A percentile compares a stretch with the other conserved stretches of the same genome.
phyloP scores from a whole-genome alignment of 2,888 invertebrate genomes.

The Caenorhabditis panamensis region DNA sequence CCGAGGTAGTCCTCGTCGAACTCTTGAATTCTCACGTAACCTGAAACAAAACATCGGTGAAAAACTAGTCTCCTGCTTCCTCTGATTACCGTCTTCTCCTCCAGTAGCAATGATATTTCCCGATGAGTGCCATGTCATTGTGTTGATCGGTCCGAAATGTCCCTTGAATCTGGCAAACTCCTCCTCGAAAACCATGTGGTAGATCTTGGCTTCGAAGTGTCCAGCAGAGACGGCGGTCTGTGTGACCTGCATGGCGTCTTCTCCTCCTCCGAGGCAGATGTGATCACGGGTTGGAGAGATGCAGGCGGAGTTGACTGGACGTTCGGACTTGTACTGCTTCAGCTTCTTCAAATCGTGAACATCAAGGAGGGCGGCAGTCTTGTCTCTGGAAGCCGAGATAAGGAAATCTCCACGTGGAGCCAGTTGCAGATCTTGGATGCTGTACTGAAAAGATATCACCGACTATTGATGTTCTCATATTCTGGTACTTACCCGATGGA shows the following conservation, averaged over 20 bases:
- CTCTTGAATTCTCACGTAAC: slow-evolving; percentile 94
- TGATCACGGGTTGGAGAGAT: slow-evolving; percentile 96
- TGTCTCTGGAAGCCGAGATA: slow-evolving; percentile 96
- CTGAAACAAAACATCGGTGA: slow-evolving; percentile 82
- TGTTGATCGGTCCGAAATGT: slow-evolving; percentile 99
- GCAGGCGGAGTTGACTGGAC: slow-evolving; percentile 97
- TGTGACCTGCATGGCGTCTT: slow-evolving; percentile 97
- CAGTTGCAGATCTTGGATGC: slow-evolving; percentile 96
- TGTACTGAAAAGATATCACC: slow-evolving; percentile 75
- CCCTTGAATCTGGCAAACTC: slow-evolving; percentile 98
- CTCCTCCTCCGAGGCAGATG: slow-evolving; percentile 96
- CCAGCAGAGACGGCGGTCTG: slow-evolving; percentile 94
- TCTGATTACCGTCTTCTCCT: slow-evolving; percentile 95
- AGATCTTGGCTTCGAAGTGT: slow-evolving; percentile 96
- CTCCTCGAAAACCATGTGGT: slow-evolving; percentile 95
- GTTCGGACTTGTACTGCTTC: slow-evolving; percentile 95
- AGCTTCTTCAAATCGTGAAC: slow-evolving; percentile 89
- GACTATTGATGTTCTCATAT: too few relatives aligned
- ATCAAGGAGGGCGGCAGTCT: slow-evolving; percentile 91
- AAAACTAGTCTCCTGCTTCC: background rate
- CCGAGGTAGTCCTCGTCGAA: slow-evolving; percentile 98
- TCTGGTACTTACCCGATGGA: slow-evolving; percentile 63
- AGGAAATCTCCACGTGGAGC: slow-evolving; percentile 86
- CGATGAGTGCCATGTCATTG: slow-evolving; percentile 97
- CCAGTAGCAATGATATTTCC: slow-evolving; percentile 95